Percentiles rank a stretch among this genome's conserved stretches.
Conservation (phyloP, 2,113 vertebrate genomes). For the Megaleporinus macrocephalus region DNA sequence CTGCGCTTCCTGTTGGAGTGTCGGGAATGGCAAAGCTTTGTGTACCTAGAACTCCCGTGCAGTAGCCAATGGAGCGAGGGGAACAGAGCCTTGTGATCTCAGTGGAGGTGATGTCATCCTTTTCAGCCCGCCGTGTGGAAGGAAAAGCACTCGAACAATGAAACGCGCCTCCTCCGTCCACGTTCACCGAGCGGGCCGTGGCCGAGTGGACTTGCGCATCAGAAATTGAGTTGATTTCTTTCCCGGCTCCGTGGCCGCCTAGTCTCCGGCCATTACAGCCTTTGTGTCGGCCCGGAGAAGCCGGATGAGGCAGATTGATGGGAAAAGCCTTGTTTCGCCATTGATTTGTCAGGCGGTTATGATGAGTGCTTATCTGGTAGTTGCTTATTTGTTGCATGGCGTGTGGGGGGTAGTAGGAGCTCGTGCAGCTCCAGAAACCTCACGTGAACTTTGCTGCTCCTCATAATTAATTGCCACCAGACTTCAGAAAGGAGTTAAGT, state of each 20-base stretch:
- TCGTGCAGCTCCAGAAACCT: not conserved
- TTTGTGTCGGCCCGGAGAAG: not conserved
- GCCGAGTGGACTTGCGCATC: not conserved
- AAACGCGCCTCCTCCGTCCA: not conserved
- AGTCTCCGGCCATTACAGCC: not conserved
- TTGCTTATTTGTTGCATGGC: not conserved
- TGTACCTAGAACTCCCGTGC: constrained; percentile 11
- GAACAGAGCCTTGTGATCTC: not conserved
- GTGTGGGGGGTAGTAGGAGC: not conserved
- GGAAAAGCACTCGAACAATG: constrained; percentile 29
- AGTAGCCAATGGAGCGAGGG: not conserved
- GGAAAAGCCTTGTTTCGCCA: constrained; percentile 6
- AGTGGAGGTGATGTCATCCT: constrained; percentile 11
- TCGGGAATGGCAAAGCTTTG: constrained; percentile 19
- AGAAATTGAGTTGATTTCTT: not conserved
- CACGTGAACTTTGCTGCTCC: not conserved
- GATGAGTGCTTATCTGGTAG: not conserved
- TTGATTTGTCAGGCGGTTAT: not conserved
- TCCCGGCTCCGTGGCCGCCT: not conserved
- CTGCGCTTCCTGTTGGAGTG: constrained; percentile 29
- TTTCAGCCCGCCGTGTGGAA: not conserved
- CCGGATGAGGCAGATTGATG: not conserved
- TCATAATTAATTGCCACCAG: not conserved
- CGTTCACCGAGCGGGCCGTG: not conserved
- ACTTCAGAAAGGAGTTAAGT: constrained; percentile 15